Base-by-base conservation (phyloP, 2,888 invertebrate genomes). In the Flabesymbios commensalis region DNA sequence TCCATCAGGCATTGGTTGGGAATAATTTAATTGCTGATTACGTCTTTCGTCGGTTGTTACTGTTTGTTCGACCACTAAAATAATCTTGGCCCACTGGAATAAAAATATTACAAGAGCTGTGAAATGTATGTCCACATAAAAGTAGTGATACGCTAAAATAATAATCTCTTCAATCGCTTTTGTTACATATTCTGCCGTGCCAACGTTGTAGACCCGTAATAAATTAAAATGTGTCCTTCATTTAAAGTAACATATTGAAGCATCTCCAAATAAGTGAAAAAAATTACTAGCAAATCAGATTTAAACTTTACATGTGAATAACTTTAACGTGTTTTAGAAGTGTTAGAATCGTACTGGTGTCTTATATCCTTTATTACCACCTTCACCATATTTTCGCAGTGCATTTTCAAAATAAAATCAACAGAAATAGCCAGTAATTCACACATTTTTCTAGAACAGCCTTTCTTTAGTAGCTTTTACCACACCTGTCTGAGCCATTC, bases 31-130 rank as follows among this genome's bases (percentile, higher is more conserved):
- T 66, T 96, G 87, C 75, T 94, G 92, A 78, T 89, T 89, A 47
- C 92, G 84, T 31, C 98, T 85, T 78, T 94, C 92, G 14, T 89
- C 87, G 0, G 96, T 95, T 58, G 92, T 90, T 0, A 98, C 93
- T n/a, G 96, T 95, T 81, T 98, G 87, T 82, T 99, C 98, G 26
- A 98, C 93, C 39, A 98, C 96, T 67, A 98, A 85, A 36, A 98
- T 97, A 65, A 98, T 98, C 70, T 97, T 87, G 0, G 98, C 98
- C 97, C 97, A 98, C 88, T 97, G 87, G 17, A 28, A 7, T 1
- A 36, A 19, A 33, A 22, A 24, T 19, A 55, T 52, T 26, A 41
- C 14, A 29, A 22, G 10, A 4, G 22, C n/a, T 36, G 10, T n/a
- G n/a, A 36, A 36, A 36, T 36, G n/a, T 36, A 10, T 36, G 10